Evolutionary conservation across 2,113 vertebrate species (phyloP), one percentile per base, ranked within the genome.

Genomic region (Meles meles): DNA sequence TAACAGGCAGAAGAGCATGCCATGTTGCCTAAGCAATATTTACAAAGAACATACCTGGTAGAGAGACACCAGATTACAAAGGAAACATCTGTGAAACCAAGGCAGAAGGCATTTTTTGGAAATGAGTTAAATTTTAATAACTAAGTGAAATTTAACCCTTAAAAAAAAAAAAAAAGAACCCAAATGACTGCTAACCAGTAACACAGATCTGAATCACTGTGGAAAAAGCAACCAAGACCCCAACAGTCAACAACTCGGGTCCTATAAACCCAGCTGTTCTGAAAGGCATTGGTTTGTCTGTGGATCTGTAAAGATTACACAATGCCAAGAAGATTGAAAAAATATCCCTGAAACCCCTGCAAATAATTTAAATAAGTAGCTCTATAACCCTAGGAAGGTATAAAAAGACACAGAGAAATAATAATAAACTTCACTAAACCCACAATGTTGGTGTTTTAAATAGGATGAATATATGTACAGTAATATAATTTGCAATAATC

Each of bases 141-240:
- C 29, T 31, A 61, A 44, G 39, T 90, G 47, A 97, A 95, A 90
- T 59, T 90, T 85, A 96, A 96, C 77, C 44, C 57, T 61, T 76
- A 55, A 76, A 94, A 97, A 95, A 3, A 59, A 27, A 59, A 74
- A 92, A 93, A 65, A 61, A 77, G 96, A 97, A 94, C 15, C 67
- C 49, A 65, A 52, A 15, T 72, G 25, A 81, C 47, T 93, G 27
- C 27, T 80, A 83, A 83, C n/a, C 61, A 49, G 27, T 72, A 63
- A 76, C 13, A 83, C 89, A 72, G 71, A 92, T 67, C 15, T 71
- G 76, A 96, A 63, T 79, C 44, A 83, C 74, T 92, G 57, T 59
- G 47, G 42, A 77, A 93, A 97, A 96, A 91, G 44, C 39, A 95
- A 86, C 13, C 23, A 92, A 94, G 52, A 94, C 23, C 10, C 34